Evolutionary conservation across 1,140 invertebrate genomes (phyloP).

Genomic region (Colletes latitarsis): DNA sequence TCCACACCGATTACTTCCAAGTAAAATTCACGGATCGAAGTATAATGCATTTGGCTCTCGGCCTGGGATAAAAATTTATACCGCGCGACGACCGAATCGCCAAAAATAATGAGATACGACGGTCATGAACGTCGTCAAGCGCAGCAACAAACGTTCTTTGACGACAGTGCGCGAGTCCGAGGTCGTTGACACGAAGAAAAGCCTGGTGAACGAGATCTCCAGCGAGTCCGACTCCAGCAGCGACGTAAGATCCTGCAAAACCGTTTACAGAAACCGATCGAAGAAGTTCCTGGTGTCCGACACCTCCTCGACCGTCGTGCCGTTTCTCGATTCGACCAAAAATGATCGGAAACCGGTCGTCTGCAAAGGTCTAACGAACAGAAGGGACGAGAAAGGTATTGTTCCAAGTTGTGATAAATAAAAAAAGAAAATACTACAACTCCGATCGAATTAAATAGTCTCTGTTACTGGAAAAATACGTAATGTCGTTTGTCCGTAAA

Average conservation of each 20-base stretch:
- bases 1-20: not conserved
- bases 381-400: conserved; percentile 37
- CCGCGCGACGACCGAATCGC: conserved; percentile 26
- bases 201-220: conserved; percentile 11
- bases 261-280: conserved; percentile 3
- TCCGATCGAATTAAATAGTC: not conserved
- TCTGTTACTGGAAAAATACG: too few species aligned
- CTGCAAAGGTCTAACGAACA: not conserved
- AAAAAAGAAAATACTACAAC: too few species aligned
- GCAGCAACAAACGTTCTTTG: conserved; percentile 25
- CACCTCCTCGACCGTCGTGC: not conserved
- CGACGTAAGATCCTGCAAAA: conserved; percentile 36
- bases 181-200: conserved; percentile 8
- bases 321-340: conserved; percentile 19
- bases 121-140: conserved; percentile 54
- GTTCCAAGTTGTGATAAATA: not conserved
- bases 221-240: conserved; percentile 22
- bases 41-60: conserved; percentile 14
- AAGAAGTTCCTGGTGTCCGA: conserved; percentile 23
- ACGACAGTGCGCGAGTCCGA: conserved; percentile 25
- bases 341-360: conserved; percentile 2
- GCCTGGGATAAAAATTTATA: conserved; percentile 12
- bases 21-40: not conserved
- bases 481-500: too few species aligned
- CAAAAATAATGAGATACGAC: conserved; percentile 52